Base-by-base conservation (phyloP, 2,113 vertebrate species). In the Okapia johnstoni region DNA sequence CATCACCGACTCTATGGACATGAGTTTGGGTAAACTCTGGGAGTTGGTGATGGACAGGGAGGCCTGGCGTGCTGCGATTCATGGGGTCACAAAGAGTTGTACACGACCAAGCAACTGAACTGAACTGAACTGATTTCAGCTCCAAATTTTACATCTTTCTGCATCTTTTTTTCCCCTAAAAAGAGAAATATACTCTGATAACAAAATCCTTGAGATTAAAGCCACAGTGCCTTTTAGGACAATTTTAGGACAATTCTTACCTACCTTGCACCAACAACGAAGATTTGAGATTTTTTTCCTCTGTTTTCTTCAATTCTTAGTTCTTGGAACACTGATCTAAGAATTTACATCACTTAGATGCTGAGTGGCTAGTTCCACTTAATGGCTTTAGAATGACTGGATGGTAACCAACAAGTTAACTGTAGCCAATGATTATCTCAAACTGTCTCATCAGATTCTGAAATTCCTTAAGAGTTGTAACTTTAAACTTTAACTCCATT, bases 161-260 rank as follows among this genome's bases (percentile, higher is more conserved):
- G 4, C 36, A 52, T 70, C 30, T 52, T 25, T 48, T 55, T 70
- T 60, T 10, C 15, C 19, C 7, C 26, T 3, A 52, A 73, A 96
- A 92, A 63, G 28, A 90, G 5, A 13, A 96, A 92, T 33, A 58
- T 0, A 88, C 33, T 85, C 63, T 58, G 9, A 43, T 93, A 91
- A 79, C 21, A 88, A 98, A 96, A 92, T 93, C 52, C 4, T 40
- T 73, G 36, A 92, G 36, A 76, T 58, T 54, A 85, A 93, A 93
- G 19, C 16, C n/a, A 48, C 13, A 23, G 30, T n/a, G 85, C 3
- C 30, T 60, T 79, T 30, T 6, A 76, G 12, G 84, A 63, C 1
- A 60, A 33, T 60, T 79, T 30, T 6, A 76, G 12, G 84, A 63
- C 1, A 60, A 33, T 66, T 66, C 28, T 7, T 23, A 8, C 70